These are phyloP conservation scores for Potamilus streckersoni DNA, from an alignment of 1,140 invertebrate genomes.

Conservation along the genomic window DNA sequence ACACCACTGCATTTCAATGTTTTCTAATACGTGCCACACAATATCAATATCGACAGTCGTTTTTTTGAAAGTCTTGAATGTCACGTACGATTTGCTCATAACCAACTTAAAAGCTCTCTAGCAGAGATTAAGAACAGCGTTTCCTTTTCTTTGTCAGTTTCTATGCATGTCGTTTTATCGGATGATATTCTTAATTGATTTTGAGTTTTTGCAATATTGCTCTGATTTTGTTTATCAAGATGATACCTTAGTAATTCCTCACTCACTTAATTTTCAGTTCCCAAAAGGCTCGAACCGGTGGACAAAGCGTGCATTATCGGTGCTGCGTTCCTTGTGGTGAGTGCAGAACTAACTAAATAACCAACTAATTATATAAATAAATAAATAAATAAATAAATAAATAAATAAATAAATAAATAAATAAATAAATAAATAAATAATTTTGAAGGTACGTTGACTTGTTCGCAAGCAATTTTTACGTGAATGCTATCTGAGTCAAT, in stretches of 20 bases:
- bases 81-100: background rate
- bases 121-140: background rate
- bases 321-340: constrained; percentile 46
- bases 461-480: background rate
- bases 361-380: background rate
- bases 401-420: background rate
- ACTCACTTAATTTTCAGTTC: constrained; percentile 35
- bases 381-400: background rate
- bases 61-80: too few species aligned
- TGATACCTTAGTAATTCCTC: background rate
- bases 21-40: too few species aligned
- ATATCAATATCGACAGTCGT: too few species aligned
- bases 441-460: background rate
- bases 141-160: background rate
- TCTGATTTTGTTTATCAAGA: background rate
- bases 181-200: background rate
- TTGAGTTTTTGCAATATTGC: background rate
- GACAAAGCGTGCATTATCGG: constrained; percentile 49
- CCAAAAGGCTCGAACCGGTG: constrained; percentile 38
- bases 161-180: background rate
- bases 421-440: background rate
- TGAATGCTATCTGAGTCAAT: background rate
- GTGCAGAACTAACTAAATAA: constrained; percentile 5
- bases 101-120: background rate
- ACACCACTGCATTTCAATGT: too few species aligned